Conservation (phyloP, 1,140 invertebrate genomes). For the Druon quercuslanigerum region DNA sequence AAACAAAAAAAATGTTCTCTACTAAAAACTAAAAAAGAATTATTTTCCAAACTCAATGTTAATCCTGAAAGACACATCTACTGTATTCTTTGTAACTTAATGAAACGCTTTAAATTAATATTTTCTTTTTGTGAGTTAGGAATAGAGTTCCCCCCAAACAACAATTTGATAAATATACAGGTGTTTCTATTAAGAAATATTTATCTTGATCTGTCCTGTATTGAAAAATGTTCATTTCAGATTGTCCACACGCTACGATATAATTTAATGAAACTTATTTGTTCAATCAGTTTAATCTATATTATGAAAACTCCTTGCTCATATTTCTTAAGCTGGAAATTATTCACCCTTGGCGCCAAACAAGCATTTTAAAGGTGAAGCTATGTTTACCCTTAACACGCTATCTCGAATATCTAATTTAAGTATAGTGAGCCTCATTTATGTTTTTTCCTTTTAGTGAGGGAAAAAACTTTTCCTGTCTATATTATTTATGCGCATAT, state of each 20-base stretch:
- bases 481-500: too few relatives aligned
- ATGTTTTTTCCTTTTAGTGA: neutral
- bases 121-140: too few relatives aligned
- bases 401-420: conserved; percentile 29
- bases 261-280: conserved; percentile 2
- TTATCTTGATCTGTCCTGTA: neutral
- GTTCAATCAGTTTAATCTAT: conserved; percentile 27
- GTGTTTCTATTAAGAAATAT: neutral
- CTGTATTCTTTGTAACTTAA: too few relatives aligned
- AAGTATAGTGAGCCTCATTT: conserved; percentile 2
- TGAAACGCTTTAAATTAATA: too few relatives aligned
- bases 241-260: neutral
- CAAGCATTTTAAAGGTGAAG: conserved; percentile 23
- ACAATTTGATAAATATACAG: neutral
- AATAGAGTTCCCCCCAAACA: too few relatives aligned
- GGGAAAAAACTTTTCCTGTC: too few relatives aligned
- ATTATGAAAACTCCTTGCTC: conserved; percentile 17
- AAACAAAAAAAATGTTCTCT: too few relatives aligned
- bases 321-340: conserved; percentile 29
- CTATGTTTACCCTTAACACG: neutral
- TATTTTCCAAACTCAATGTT: too few relatives aligned
- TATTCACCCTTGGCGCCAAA: conserved; percentile 21
- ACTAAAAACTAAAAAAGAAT: too few relatives aligned
- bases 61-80: too few relatives aligned
- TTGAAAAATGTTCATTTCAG: neutral